These are phyloP conservation scores for Andrena trimmerana DNA, from an alignment of 2,888 invertebrate species.

Conservation along the genomic window DNA sequence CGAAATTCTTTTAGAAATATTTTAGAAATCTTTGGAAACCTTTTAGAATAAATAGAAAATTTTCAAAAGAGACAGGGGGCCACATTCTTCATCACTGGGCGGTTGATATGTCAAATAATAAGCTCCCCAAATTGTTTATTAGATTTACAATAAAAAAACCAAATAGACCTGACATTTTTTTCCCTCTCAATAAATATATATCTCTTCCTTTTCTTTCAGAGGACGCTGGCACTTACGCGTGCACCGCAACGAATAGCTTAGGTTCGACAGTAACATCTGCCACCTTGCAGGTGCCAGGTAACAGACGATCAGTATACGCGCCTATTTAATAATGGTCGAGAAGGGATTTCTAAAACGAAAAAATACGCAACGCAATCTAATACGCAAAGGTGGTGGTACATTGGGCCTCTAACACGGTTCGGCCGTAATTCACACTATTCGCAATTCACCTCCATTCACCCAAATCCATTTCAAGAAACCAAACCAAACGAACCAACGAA, in stretches of 20 bases:
- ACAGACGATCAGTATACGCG: constrained; percentile 86
- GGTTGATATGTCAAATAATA: too few species aligned
- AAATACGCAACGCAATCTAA: constrained; percentile 56
- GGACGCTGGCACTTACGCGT: constrained; percentile 92
- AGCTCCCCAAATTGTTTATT: neutral
- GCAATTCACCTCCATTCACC: constrained; percentile 29
- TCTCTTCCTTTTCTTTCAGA: constrained; percentile 85
- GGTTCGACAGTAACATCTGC: constrained; percentile 89
- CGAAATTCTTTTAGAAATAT: neutral
- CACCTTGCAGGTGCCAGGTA: constrained; percentile 89
- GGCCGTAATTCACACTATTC: constrained; percentile 35
- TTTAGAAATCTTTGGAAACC: neutral
- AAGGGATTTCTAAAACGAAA: constrained; percentile 51
- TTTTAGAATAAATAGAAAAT: neutral
- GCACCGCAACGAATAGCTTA: constrained; percentile 90
- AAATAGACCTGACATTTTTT: too few species aligned
- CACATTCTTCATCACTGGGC: too few species aligned
- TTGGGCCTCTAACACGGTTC: constrained; percentile 67
- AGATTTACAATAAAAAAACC: too few species aligned
- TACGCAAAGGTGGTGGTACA: constrained; percentile 79
- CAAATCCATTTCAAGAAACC: neutral
- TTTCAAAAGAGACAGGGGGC: too few species aligned
- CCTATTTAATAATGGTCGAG: constrained; percentile 72
- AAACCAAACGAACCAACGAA: neutral
- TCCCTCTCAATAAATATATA: neutral